These are phyloP conservation scores for Ctenomys sociabilis DNA, from an alignment of 2,113 vertebrate species.

Conservation along the genomic window DNA sequence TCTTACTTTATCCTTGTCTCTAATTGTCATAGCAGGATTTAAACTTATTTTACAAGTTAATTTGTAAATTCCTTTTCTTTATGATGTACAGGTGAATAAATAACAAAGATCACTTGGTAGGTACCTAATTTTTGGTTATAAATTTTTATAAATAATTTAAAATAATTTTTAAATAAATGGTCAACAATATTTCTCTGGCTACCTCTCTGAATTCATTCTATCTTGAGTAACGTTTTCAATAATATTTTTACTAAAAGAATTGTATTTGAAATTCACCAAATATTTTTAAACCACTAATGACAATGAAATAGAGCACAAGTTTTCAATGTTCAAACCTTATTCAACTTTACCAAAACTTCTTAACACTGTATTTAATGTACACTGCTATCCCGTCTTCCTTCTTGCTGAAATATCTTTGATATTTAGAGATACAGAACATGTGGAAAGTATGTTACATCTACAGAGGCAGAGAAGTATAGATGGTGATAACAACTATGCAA, in stretches of 20 bases:
- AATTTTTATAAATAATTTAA: neutral
- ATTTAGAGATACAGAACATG: conserved; percentile 1
- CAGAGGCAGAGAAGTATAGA: neutral
- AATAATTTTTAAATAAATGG: neutral
- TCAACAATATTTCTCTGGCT: neutral
- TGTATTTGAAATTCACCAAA: neutral
- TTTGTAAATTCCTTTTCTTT: neutral
- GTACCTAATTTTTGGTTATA: neutral
- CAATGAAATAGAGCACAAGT: neutral
- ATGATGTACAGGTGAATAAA: neutral
- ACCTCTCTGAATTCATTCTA: neutral
- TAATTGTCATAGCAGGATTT: neutral
- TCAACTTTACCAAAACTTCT: neutral
- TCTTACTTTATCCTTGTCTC: neutral
- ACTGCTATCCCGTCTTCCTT: neutral
- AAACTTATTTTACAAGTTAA: neutral
- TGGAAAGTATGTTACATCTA: neutral
- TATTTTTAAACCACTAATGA: neutral
- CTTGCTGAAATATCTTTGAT: neutral
- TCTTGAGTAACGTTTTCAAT: neutral
- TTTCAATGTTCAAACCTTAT: neutral
- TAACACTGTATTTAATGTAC: neutral
- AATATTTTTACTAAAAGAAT: neutral
- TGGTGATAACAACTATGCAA: neutral
- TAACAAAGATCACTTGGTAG: neutral